Conservation (phyloP, 2,113 vertebrate species). For the Gasterosteus nipponicus region DNA sequence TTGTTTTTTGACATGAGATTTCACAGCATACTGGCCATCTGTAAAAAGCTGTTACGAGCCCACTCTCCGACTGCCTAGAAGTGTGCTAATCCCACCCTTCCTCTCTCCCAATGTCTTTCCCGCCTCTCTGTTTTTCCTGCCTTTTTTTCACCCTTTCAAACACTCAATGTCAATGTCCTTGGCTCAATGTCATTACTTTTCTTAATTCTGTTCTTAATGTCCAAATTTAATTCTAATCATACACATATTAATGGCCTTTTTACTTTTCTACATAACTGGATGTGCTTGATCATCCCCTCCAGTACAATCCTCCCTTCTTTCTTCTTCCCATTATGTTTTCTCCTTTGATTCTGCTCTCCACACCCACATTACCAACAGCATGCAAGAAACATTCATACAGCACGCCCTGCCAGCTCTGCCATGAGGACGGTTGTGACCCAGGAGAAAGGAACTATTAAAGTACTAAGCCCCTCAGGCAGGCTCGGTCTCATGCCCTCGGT, state of each 20-base stretch:
- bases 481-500: constrained; percentile 21
- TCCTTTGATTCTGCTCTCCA: constrained; percentile 11
- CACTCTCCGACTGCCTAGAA: constrained; percentile 25
- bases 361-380: constrained; percentile 52
- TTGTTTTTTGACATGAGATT: constrained; percentile 66
- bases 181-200: background rate
- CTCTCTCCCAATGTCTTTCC: background rate
- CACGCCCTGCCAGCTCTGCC: constrained; percentile 53
- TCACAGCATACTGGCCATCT: constrained; percentile 61
- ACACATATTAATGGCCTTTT: background rate
- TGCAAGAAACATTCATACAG: constrained; percentile 58
- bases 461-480: constrained; percentile 12
- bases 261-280: background rate
- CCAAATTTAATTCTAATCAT: background rate
- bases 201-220: background rate
- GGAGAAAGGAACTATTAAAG: constrained; percentile 12
- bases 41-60: constrained; percentile 32
- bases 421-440: constrained; percentile 34
- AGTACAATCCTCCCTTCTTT: background rate
- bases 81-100: constrained; percentile 15
- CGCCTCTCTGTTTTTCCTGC: constrained; percentile 10
- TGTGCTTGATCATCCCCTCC: constrained; percentile 1
- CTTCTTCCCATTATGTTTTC: constrained; percentile 6
- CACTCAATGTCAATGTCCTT: too few species aligned
- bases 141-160: background rate